A percentile compares a stretch with the other conserved stretches of the same genome.
Evolutionary conservation across 2,113 vertebrate genomes (phyloP).

Genomic region (Dinomys branickii): DNA sequence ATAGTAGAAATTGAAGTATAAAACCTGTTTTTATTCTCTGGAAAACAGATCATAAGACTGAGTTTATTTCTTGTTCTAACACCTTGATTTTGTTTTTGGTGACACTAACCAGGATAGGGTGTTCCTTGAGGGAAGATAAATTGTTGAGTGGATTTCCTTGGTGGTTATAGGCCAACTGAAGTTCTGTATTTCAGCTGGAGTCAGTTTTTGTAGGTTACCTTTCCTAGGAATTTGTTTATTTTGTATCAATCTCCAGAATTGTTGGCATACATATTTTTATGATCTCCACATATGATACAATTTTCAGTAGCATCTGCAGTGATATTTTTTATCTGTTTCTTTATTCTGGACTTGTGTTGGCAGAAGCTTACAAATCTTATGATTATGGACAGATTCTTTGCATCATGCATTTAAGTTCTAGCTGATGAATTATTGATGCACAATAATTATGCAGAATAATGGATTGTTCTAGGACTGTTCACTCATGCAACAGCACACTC

Average conservation of each 20-base stretch:
- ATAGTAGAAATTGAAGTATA: neutral
- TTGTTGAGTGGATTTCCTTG: neutral
- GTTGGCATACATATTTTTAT: neutral
- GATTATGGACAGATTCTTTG: neutral
- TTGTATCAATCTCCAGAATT: neutral
- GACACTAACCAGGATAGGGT: neutral
- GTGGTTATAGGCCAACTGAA: neutral
- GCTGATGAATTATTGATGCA: neutral
- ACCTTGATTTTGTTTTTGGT: neutral
- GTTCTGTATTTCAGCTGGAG: neutral
- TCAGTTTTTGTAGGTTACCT: neutral
- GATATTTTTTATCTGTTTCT: neutral
- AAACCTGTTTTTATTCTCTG: neutral
- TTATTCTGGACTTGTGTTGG: neutral
- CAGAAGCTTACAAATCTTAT: neutral
- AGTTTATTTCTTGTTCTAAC: constrained; percentile 25
- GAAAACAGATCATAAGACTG: neutral
- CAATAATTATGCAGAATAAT: neutral
- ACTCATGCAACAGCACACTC: neutral
- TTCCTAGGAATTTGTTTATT: neutral
- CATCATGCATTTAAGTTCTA: neutral
- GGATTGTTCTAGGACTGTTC: neutral
- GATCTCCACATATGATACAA: neutral
- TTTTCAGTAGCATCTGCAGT: neutral
- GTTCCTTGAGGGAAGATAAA: neutral